A percentile compares a stretch with the other conserved stretches of the same genome.
Evolutionary conservation across 2,113 vertebrate genomes (phyloP).

Genomic region (Ciconia boyciana): DNA sequence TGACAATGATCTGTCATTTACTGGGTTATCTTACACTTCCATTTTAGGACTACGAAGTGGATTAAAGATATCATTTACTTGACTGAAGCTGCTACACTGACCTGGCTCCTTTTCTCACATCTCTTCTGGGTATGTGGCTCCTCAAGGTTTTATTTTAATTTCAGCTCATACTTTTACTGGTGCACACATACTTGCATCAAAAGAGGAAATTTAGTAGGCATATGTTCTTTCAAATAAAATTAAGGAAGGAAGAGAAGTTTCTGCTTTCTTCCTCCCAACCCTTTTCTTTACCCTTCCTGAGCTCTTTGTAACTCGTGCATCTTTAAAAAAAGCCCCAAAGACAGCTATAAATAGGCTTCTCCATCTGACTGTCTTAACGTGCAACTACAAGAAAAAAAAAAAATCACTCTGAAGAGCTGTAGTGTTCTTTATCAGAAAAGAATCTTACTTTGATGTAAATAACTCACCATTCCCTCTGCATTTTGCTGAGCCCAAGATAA

Average conservation of each 20-base stretch:
- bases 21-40: neutral
- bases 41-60: neutral
- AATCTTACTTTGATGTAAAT: neutral
- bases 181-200: neutral
- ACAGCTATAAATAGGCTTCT: neutral
- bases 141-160: neutral
- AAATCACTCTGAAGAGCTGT: neutral
- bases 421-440: neutral
- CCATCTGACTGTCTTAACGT: neutral
- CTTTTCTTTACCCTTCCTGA: neutral
- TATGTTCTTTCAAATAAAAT: neutral
- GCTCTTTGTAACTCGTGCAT: neutral
- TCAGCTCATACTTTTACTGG: neutral
- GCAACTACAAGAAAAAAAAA: neutral
- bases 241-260: neutral
- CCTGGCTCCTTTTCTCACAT: neutral
- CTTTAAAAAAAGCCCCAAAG: neutral
- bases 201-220: neutral
- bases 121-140: neutral
- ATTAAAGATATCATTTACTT: neutral
- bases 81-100: neutral
- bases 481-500: constrained; percentile 89
- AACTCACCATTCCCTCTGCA: constrained; percentile 89
- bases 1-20: neutral
- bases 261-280: neutral